These are phyloP conservation scores for Cuniculus paca DNA, from an alignment of 2,797 vertebrate genomes.

Conservation along the genomic window DNA sequence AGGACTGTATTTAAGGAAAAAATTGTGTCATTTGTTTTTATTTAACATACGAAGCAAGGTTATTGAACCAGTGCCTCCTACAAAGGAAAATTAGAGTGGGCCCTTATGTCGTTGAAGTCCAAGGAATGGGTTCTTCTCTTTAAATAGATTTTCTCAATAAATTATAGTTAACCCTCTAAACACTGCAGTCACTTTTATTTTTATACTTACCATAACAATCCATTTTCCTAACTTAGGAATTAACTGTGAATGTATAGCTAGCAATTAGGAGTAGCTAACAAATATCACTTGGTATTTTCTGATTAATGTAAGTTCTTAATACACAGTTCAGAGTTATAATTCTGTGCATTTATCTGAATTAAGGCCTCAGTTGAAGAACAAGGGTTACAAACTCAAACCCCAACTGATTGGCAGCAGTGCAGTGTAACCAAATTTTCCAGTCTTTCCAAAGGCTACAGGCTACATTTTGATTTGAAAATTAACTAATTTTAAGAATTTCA, in stretches of 20 bases:
- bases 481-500: neutral
- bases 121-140: neutral
- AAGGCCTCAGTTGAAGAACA: slow-evolving; percentile 25
- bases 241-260: neutral
- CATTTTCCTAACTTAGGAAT: slow-evolving; percentile 32
- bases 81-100: slow-evolving; percentile 49
- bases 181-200: neutral
- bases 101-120: neutral
- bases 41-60: slow-evolving; percentile 41
- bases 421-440: neutral
- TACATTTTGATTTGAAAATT: neutral
- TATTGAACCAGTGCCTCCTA: slow-evolving; percentile 16
- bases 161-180: slow-evolving; percentile 35
- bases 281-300: slow-evolving; percentile 35
- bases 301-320: neutral
- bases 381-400: neutral
- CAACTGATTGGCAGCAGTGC: neutral
- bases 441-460: slow-evolving; percentile 40
- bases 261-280: neutral
- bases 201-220: neutral
- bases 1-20: slow-evolving; percentile 18
- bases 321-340: slow-evolving; percentile 20
- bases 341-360: slow-evolving; percentile 49
- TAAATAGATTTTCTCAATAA: slow-evolving; percentile 42
- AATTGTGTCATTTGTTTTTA: slow-evolving; percentile 61